These are phyloP conservation scores for Lytechinus pictus DNA, from an alignment of 35 echinoderm and acorn worm species.

Conservation along the genomic window DNA sequence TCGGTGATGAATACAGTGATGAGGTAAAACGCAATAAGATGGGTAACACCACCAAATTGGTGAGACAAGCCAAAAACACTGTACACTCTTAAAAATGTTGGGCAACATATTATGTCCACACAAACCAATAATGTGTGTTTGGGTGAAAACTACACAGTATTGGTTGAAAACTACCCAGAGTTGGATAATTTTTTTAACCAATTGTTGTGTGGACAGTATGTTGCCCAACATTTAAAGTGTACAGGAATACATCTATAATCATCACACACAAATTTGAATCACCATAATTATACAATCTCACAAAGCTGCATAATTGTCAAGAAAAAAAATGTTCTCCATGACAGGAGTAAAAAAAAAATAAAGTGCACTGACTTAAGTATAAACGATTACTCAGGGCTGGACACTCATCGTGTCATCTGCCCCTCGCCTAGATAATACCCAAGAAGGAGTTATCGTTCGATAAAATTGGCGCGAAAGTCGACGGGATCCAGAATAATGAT, in stretches of 20 bases:
- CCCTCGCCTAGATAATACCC: neutral
- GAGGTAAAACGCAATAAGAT: too few species aligned
- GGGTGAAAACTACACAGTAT: too few species aligned
- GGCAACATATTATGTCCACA: too few species aligned
- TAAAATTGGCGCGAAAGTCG: slow-evolving; percentile 17
- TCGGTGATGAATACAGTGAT: too few species aligned
- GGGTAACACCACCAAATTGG: too few species aligned
- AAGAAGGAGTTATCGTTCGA: slow-evolving; percentile 2
- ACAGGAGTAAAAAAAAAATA: neutral
- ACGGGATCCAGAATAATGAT: slow-evolving; percentile 3
- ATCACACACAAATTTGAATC: neutral
- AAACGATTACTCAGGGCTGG: slow-evolving; percentile 2
- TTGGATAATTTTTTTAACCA: too few species aligned
- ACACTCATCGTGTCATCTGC: neutral
- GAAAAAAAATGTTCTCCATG: neutral
- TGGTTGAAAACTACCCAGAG: too few species aligned
- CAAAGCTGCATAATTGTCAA: neutral
- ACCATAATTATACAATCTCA: neutral
- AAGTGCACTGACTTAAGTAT: slow-evolving; percentile 6
- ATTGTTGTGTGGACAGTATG: too few species aligned
- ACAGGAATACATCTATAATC: neutral
- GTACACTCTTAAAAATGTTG: too few species aligned
- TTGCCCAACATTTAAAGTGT: too few species aligned
- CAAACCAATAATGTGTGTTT: too few species aligned
- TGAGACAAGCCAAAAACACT: too few species aligned